Conservation (phyloP, 1,140 invertebrate genomes). For the Meloidogyne exigua region DNA sequence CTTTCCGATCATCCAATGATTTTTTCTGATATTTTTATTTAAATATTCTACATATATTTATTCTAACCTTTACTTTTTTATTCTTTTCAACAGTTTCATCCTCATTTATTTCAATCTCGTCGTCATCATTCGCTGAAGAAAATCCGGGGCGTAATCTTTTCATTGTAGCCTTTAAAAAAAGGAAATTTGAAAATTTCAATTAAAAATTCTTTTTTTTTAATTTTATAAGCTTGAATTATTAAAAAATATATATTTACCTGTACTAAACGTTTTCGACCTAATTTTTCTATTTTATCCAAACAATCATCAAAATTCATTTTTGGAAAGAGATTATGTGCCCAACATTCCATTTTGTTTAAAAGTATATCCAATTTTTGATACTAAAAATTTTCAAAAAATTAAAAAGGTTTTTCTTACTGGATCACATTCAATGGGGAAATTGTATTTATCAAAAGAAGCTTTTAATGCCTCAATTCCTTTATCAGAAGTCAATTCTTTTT, state of each 20-base stretch:
- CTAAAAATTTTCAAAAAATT: constrained; percentile 30
- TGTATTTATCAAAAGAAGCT: constrained; percentile 16
- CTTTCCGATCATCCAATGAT: no score
- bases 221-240: no score
- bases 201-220: background rate
- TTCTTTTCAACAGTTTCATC: background rate
- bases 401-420: constrained; percentile 12
- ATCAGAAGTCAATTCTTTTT: constrained; percentile 23
- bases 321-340: constrained; percentile 35
- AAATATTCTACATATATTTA: no score
- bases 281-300: constrained; percentile 29
- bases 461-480: constrained; percentile 32
- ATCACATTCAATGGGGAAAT: constrained; percentile 6
- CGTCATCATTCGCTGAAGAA: background rate
- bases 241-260: constrained; percentile 15
- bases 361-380: constrained; percentile 31
- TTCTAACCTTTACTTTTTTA: no score
- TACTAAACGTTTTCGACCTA: constrained; percentile 34
- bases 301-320: constrained; percentile 37
- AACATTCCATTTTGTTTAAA: constrained; percentile 38
- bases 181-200: background rate
- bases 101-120: background rate
- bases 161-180: background rate
- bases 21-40: no score
- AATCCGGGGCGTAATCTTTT: background rate